Evolutionary conservation across 2,888 invertebrate species (phyloP).

Genomic region (Dexiosoma caninum): DNA sequence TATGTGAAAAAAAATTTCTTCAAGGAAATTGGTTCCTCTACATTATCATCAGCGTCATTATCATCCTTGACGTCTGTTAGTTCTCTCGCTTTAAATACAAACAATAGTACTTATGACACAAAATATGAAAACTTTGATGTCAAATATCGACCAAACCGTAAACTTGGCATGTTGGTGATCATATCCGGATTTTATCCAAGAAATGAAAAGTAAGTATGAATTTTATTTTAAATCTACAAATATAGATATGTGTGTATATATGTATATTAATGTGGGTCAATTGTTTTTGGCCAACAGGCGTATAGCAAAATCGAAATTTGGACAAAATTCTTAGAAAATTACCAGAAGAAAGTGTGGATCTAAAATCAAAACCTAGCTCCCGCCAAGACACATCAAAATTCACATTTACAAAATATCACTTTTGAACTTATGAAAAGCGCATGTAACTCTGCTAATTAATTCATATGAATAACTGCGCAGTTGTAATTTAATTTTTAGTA

Average conservation of each 20-base stretch:
- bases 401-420: no score
- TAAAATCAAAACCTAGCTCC: no score
- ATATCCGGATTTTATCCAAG: constrained; percentile 74
- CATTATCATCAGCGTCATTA: constrained; percentile 3
- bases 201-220: constrained; percentile 72
- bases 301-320: no score
- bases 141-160: constrained; percentile 75
- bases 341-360: no score
- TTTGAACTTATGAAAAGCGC: no score
- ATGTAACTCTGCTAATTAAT: no score
- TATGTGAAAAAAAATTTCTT: constrained; percentile 45
- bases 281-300: no score
- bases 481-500: no score
- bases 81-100: neutral
- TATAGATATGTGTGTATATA: neutral
- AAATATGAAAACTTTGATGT: constrained; percentile 69
- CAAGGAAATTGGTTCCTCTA: constrained; percentile 10
- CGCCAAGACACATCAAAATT: no score
- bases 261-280: no score
- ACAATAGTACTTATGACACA: constrained; percentile 28
- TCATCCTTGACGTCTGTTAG: constrained; percentile 4
- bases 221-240: neutral
- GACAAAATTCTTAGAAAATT: no score
- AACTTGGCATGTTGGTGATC: constrained; percentile 76
- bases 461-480: no score